These are phyloP conservation scores for Nebria brevicollis DNA, from an alignment of 2,888 invertebrate genomes.

Conservation along the genomic window DNA sequence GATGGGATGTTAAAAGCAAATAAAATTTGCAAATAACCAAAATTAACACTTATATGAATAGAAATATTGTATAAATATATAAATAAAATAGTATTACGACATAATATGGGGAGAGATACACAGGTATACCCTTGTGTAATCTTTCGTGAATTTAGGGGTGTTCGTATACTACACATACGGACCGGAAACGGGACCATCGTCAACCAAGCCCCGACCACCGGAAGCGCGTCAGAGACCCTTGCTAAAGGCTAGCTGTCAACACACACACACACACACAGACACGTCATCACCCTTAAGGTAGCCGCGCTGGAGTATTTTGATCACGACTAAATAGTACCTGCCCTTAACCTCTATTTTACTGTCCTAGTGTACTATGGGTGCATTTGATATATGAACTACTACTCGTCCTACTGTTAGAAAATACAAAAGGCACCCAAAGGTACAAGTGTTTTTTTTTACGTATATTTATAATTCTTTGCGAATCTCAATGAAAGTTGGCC, in stretches of 20 bases:
- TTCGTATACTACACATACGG: conserved; percentile 18
- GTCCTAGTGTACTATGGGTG: neutral
- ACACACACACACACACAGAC: conserved; percentile 22
- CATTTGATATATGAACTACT: neutral
- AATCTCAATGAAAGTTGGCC: too few relatives aligned
- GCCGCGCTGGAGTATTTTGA: neutral
- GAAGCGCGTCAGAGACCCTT: conserved; percentile 49
- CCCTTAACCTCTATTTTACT: neutral
- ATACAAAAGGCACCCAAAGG: neutral
- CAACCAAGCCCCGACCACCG: conserved; percentile 41
- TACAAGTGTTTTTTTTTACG: neutral
- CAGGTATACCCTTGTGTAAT: neutral
- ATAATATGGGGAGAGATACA: neutral
- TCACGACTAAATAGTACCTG: neutral
- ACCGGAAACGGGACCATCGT: conserved; percentile 20
- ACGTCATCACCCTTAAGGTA: neutral
- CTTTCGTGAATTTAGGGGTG: conserved; percentile 13
- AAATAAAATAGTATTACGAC: neutral
- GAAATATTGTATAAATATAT: neutral
- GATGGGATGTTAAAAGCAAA: neutral
- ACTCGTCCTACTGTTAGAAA: neutral
- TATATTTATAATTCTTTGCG: too few relatives aligned
- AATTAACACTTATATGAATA: neutral
- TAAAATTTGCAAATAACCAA: neutral
- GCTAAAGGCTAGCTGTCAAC: conserved; percentile 55